Evolutionary conservation across 2,797 vertebrate species (phyloP).

Genomic region (Otus scops): DNA sequence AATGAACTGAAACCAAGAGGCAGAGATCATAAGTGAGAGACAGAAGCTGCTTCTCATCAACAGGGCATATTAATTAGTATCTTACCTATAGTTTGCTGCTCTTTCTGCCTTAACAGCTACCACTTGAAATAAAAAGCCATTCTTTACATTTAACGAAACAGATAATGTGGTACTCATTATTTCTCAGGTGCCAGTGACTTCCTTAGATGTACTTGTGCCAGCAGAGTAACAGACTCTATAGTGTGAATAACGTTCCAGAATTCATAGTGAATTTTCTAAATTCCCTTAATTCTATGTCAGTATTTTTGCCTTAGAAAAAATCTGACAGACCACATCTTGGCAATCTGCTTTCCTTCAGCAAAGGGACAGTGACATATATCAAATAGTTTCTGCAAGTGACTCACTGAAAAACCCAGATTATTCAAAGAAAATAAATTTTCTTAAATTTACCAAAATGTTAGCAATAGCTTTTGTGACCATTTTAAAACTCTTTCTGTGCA

Average conservation of each 20-base stretch:
- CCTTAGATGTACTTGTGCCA: neutral
- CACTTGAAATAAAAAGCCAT: neutral
- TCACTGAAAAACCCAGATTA: neutral
- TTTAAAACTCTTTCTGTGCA: neutral
- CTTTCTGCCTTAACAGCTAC: neutral
- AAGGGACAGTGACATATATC: neutral
- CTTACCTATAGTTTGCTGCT: neutral
- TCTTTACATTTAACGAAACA: neutral
- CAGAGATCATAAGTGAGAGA: neutral
- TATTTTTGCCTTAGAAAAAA: neutral
- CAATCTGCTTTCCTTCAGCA: neutral
- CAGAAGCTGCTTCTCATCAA: neutral
- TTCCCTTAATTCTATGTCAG: neutral
- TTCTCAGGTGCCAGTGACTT: neutral
- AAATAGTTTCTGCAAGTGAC: neutral
- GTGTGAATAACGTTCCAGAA: neutral
- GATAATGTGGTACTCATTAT: neutral
- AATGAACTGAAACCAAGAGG: neutral
- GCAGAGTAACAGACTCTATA: neutral
- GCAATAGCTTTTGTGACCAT: neutral
- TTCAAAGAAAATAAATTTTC: neutral
- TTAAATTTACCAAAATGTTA: neutral
- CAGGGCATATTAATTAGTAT: neutral
- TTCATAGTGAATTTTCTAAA: neutral
- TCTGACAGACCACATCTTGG: neutral